Percentiles rank a stretch among this genome's conserved stretches.
Evolutionary conservation across 2,888 invertebrate genomes (phyloP).

Genomic region (Alsophila aescularia): DNA sequence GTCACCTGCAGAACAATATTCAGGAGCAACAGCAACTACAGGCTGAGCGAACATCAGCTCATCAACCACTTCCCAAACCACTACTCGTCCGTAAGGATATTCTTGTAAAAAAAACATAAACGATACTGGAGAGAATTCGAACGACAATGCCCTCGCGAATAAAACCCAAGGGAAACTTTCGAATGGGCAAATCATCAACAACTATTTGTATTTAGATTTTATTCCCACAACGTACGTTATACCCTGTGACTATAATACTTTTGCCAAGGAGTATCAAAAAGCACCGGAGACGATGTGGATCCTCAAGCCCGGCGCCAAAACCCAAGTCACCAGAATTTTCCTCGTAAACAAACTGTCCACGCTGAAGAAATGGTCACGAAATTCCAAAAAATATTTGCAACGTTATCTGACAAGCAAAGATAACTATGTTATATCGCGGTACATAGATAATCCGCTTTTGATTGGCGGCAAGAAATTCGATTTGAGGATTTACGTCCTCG

Average conservation of each 20-base stretch:
- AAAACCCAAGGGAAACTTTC: slow-evolving; percentile 58
- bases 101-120: slow-evolving; percentile 97
- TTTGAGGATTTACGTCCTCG: slow-evolving; percentile 94
- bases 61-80: slow-evolving; percentile 98
- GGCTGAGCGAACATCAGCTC: slow-evolving; percentile 91
- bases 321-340: slow-evolving; percentile 96
- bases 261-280: slow-evolving; percentile 97
- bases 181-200: slow-evolving; percentile 86
- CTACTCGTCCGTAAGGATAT: slow-evolving; percentile 97
- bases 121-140: slow-evolving; percentile 96
- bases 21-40: slow-evolving; percentile 65
- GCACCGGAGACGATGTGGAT: slow-evolving; percentile 98
- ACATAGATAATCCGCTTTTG: slow-evolving; percentile 96
- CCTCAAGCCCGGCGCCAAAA: slow-evolving; percentile 97
- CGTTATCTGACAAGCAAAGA: slow-evolving; percentile 89
- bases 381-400: slow-evolving; percentile 92
- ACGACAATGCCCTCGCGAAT: slow-evolving; percentile 91
- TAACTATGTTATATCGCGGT: slow-evolving; percentile 96
- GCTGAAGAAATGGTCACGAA: slow-evolving; percentile 94
- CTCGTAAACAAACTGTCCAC: slow-evolving; percentile 97
- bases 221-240: slow-evolving; percentile 96
- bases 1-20: slow-evolving; percentile 94
- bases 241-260: slow-evolving; percentile 97
- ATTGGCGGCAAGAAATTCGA: slow-evolving; percentile 98
- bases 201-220: slow-evolving; percentile 93